Evolutionary conservation across 2,113 vertebrate genomes (phyloP).

Genomic region (Cynocephalus volans): DNA sequence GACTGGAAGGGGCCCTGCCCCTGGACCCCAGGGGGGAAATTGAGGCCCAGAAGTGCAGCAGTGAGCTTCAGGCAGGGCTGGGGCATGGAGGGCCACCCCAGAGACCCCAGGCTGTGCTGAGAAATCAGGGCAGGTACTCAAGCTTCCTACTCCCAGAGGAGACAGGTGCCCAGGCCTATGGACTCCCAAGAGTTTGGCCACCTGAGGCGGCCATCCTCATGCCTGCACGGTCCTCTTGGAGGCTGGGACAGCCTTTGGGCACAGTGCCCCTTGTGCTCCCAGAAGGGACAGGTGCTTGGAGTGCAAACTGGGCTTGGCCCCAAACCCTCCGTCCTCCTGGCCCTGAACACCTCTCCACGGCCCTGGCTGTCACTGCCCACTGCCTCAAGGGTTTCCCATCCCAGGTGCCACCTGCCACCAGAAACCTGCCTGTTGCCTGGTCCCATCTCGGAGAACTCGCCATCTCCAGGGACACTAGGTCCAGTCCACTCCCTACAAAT

Average conservation of each 20-base stretch:
- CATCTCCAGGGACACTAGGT: background rate
- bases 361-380: background rate
- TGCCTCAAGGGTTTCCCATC: background rate
- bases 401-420: background rate
- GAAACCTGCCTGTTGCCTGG: background rate
- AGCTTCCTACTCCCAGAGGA: background rate
- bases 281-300: background rate
- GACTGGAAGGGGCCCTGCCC: background rate
- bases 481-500: background rate
- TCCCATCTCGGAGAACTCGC: background rate
- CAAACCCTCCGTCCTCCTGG: background rate
- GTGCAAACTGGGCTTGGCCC: background rate
- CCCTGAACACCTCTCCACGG: background rate
- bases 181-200: background rate
- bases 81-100: background rate
- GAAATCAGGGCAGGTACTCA: background rate
- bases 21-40: background rate
- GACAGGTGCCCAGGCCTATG: background rate
- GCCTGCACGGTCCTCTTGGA: no score
- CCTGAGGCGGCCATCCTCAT: background rate
- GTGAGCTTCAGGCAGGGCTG: background rate
- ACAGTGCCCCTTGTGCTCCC: background rate
- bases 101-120: background rate
- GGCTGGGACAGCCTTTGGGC: background rate
- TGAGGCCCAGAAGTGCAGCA: background rate